A percentile compares a stretch with the other conserved stretches of the same genome.
phyloP scores from a whole-genome alignment of 2,113 vertebrate species.

The Eudyptes chrysolophus region DNA sequence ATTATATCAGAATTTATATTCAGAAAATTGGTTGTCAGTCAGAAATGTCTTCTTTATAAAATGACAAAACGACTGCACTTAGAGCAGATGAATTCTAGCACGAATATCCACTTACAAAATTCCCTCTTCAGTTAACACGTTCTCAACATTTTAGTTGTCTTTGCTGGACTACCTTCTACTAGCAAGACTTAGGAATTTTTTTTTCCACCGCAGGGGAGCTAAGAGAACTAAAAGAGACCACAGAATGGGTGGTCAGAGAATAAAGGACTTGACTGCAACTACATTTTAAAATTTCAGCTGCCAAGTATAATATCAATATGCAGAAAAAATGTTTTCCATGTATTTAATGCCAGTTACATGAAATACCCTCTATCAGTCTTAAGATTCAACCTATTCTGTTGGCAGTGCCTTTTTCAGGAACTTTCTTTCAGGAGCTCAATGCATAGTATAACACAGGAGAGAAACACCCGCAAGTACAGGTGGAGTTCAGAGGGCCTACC shows the following conservation, averaged over 20 bases:
- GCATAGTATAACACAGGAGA: neutral
- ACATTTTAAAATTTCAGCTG: neutral
- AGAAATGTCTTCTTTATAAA: constrained; percentile 46
- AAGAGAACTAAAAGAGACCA: neutral
- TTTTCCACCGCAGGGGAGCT: neutral
- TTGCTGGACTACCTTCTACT: neutral
- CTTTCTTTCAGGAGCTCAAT: neutral
- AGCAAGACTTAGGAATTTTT: neutral
- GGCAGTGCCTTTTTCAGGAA: neutral
- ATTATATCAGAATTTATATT: constrained; percentile 66
- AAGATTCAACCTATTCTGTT: neutral
- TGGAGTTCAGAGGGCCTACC: neutral
- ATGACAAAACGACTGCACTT: constrained; percentile 41
- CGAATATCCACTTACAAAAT: constrained; percentile 13
- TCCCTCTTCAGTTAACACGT: neutral
- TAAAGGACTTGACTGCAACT: neutral
- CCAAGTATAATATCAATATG: neutral
- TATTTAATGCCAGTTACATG: neutral
- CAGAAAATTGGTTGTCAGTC: constrained; percentile 65
- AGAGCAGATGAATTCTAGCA: constrained; percentile 54
- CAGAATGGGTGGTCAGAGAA: neutral
- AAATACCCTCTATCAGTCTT: neutral
- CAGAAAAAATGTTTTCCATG: neutral
- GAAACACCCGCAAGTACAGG: neutral
- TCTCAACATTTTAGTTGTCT: neutral